phyloP scores from a whole-genome alignment of 2,888 invertebrate genomes.

The Pelosia muscerda region DNA sequence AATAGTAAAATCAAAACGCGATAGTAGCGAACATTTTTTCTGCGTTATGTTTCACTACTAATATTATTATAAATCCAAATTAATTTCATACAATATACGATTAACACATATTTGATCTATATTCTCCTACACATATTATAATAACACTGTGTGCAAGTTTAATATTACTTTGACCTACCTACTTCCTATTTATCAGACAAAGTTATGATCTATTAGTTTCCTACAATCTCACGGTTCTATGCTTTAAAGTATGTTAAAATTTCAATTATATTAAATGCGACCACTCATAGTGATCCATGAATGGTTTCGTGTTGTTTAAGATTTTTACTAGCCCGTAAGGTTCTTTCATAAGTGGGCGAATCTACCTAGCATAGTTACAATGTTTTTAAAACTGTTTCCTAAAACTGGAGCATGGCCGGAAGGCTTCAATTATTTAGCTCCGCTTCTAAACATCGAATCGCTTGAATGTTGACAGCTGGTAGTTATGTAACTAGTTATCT shows the following conservation, averaged over 20 bases:
- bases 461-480: conserved; percentile 30
- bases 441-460: conserved; percentile 35
- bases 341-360: conserved; percentile 43
- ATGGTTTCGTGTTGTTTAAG: conserved; percentile 15
- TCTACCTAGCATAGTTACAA: conserved; percentile 37
- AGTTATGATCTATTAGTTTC: conserved; percentile 59
- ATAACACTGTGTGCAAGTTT: no score
- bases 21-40: conserved; percentile 28
- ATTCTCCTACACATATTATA: no score
- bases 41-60: background rate
- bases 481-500: conserved; percentile 24
- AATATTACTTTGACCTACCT: no score
- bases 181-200: conserved; percentile 11
- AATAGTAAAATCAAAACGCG: conserved; percentile 34
- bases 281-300: conserved; percentile 28
- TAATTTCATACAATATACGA: background rate
- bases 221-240: conserved; percentile 50
- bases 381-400: conserved; percentile 62
- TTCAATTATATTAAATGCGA: conserved; percentile 31
- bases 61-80: background rate
- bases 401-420: conserved; percentile 61
- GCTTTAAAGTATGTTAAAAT: conserved; percentile 40
- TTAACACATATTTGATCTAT: no score
- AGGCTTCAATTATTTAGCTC: conserved; percentile 65
- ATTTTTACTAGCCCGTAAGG: conserved; percentile 34